Base-by-base conservation (phyloP, 2,888 invertebrate species). In the Perizoma flavofasciatum region DNA sequence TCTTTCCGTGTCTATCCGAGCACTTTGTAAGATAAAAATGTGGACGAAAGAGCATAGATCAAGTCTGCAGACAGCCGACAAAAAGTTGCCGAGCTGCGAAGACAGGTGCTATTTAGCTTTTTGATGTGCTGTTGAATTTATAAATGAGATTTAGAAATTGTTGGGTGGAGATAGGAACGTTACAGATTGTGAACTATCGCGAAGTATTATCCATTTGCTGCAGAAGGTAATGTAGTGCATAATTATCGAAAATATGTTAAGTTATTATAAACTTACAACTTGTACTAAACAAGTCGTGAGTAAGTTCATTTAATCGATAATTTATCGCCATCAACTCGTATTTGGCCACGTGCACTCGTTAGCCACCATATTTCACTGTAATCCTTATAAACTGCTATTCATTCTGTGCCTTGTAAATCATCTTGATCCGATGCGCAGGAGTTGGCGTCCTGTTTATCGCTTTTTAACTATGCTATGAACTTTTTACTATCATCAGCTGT, bases 11-110 rank as follows among this genome's bases (percentile, higher is more conserved):
- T 90, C 89, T 90, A 88, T 88, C 86, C 84, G 84, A 89, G 88
- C 88, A 90, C 89, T 90, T 90, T 90, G 91, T 88, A 86, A 89
- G 89, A 90, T 91, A 91, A 91, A 89, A 91, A 88, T 87, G 88
- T 87, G 87, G 83, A 82, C 79, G 82, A 77, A 81, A 82, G 81
- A 84, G 85, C 86, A 88, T 89, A 89, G 89, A 90, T 90, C 89
- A 88, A 78, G 83, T 84, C 85, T 82, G 82, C 61, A 70, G 81
- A 80, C 80, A 82, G 78, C 74, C 74, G 79, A 78, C 85, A 88
- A 88, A 87, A 86, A 87, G 83, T 81, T 78, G 78, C 75, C 74
- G 68, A 63, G 62, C 59, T 64, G 52, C 68, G 68, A 66, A 77
- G 83, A 82, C 81, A 83, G 80, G 75, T 79, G 80, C 77, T 78